A percentile compares a stretch with the other conserved stretches of the same genome.
These are phyloP conservation scores for Nephrotoma guestfalica DNA, from an alignment of 2,888 invertebrate genomes.

Conservation along the genomic window DNA sequence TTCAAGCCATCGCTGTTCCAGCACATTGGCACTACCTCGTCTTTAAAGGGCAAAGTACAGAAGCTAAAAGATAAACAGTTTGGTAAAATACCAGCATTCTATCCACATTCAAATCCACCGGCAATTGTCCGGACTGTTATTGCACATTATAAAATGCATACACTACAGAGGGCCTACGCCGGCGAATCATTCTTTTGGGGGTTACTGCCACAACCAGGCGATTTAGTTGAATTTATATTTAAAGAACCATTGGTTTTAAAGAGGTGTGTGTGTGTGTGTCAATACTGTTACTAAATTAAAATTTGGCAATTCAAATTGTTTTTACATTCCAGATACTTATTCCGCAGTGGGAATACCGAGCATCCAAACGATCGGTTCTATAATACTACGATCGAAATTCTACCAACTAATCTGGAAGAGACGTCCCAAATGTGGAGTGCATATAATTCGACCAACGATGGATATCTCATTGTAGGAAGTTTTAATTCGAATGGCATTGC, in stretches of 20 bases:
- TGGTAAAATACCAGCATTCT: constrained; percentile 65
- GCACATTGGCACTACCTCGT: constrained; percentile 90
- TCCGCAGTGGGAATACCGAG: constrained; percentile 79
- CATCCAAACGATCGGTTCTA: constrained; percentile 80
- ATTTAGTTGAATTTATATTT: constrained; percentile 68
- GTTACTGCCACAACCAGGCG: constrained; percentile 65
- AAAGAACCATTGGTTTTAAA: constrained; percentile 50
- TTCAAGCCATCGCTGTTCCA: constrained; percentile 70
- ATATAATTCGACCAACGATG: constrained; percentile 47
- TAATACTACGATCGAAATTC: constrained; percentile 71
- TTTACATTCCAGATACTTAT: constrained; percentile 45
- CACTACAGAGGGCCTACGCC: constrained; percentile 64
- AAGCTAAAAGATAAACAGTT: constrained; percentile 88
- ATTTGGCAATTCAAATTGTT: not conserved
- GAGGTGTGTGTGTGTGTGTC: constrained; percentile 36
- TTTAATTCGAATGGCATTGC: constrained; percentile 75
- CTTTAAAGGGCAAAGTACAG: constrained; percentile 90
- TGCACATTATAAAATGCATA: constrained; percentile 64
- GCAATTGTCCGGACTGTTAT: constrained; percentile 56
- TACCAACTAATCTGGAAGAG: constrained; percentile 37
- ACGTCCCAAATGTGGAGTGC: constrained; percentile 35
- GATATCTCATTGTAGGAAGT: constrained; percentile 53
- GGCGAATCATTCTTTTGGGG: constrained; percentile 91
- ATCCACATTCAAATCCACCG: constrained; percentile 64
- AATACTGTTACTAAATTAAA: not conserved